Evolutionary conservation across 1,140 invertebrate genomes (phyloP), one percentile per base, ranked within the genome.

Genomic region (Anoplophora glabripennis): DNA sequence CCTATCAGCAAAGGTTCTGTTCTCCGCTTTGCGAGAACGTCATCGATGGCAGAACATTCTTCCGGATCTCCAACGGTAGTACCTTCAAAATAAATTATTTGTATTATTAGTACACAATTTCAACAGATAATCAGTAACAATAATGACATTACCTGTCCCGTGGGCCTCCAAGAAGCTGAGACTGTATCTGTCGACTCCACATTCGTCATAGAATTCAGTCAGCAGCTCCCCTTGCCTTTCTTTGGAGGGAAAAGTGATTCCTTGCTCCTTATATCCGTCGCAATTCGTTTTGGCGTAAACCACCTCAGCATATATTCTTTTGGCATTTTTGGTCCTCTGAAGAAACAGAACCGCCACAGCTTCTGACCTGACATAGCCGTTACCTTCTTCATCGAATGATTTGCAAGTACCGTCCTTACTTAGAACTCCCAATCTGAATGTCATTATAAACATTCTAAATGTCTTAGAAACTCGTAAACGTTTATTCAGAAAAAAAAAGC

Each of bases 191-290:
- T 86, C 78, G 2, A 97, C 68, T 21, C 84, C 81, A 61, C 90
- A 88, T 68, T 96, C 93, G n/a, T 84, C 76, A 72, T 98, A 98
- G 65, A 96, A 90, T 68, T 95, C 89, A 17, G 82, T 75, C 0
- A 98, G 75, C 0, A 98, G 78, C 47, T 81, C 76, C 58, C 87
- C 85, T 75, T 98, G 95, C 51, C 91, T 81, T 14, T 84, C 78
- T 28, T 90, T 90, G 1, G 91, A 92, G 0, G 95, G 95, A 72
- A 92, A 97, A 0, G 93, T 96, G 58, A 98, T 94, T 10, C 91
- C 90, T 70, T 57, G 55, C 17, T 65, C 48, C 44, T 89, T 90
- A 71, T 81, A 84, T 0, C 93, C 93, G 77, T 96, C 93, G 68
- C 89, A 89, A 76, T 95, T 95, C 7, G 83, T 85, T 69, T 85